Percentiles rank a stretch among this genome's conserved stretches.
Conservation (phyloP, 2,797 vertebrate genomes). For the Urosaurus nigricauda region DNA sequence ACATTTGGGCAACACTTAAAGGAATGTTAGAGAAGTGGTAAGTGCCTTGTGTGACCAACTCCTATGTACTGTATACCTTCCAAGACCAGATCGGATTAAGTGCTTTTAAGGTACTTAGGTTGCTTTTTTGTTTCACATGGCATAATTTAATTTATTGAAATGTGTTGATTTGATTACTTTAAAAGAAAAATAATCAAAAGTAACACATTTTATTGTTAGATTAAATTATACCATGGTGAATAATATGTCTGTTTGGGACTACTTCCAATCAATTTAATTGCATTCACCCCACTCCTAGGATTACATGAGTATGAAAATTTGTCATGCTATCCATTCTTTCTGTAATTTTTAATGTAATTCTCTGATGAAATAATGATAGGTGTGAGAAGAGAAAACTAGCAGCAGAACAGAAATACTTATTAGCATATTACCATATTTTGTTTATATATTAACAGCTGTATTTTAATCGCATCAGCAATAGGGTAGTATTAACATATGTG, state of each 20-base stretch:
- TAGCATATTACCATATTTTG: not conserved
- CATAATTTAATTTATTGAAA: too few relatives aligned
- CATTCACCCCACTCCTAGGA: not conserved
- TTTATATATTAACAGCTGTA: not conserved
- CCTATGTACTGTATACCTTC: too few relatives aligned
- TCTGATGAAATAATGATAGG: slow-evolving; percentile 3
- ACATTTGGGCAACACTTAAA: too few relatives aligned
- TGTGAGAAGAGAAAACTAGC: not conserved
- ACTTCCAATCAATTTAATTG: not conserved
- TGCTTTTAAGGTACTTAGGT: too few relatives aligned
- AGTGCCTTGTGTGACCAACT: too few relatives aligned
- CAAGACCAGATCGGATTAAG: too few relatives aligned
- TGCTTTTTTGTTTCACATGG: too few relatives aligned
- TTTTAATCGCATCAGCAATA: not conserved
- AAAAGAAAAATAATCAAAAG: not conserved
- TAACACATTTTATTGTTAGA: not conserved
- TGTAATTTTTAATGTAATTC: not conserved
- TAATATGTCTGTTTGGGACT: not conserved
- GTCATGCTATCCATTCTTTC: not conserved
- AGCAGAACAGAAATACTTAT: not conserved
- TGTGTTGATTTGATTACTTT: too few relatives aligned
- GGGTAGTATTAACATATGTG: not conserved
- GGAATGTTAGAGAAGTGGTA: too few relatives aligned
- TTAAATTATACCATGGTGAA: not conserved
- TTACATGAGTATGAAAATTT: not conserved